These are phyloP conservation scores for Cenopis cana DNA, from an alignment of 2,888 invertebrate genomes.

Conservation along the genomic window DNA sequence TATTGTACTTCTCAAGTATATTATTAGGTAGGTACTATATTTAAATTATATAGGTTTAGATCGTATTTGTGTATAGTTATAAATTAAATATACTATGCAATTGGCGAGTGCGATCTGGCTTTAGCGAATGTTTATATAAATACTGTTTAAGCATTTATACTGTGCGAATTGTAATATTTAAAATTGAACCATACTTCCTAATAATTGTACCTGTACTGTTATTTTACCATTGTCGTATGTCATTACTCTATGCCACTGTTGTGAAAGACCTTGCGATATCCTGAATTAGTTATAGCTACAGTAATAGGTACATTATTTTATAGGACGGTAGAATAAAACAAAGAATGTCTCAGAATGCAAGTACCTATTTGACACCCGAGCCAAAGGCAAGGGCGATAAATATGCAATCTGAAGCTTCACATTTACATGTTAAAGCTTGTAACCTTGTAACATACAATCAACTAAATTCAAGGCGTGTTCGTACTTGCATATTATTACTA, in stretches of 20 bases:
- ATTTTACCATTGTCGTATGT: not conserved
- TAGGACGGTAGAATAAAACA: too few relatives aligned
- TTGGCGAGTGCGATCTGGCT: conserved; percentile 16
- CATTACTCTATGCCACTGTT: not conserved
- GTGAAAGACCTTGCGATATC: too few relatives aligned
- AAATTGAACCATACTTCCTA: not conserved
- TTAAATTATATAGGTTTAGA: not conserved
- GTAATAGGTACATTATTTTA: too few relatives aligned
- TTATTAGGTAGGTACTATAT: not conserved
- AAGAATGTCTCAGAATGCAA: too few relatives aligned
- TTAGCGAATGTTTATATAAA: conserved; percentile 10
- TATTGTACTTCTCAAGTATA: not conserved
- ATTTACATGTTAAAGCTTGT: too few relatives aligned
- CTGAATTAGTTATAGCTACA: too few relatives aligned
- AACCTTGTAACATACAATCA: too few relatives aligned
- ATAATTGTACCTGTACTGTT: not conserved
- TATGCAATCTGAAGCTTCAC: too few relatives aligned
- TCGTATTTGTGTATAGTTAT: not conserved
- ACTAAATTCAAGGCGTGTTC: too few relatives aligned
- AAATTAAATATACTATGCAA: not conserved
- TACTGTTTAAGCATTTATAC: not conserved
- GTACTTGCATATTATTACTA: too few relatives aligned
- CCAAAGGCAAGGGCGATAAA: too few relatives aligned
- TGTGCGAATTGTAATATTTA: conserved; percentile 13
- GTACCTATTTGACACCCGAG: too few relatives aligned